Conservation (phyloP, 2,797 vertebrate genomes). For the Cossypha polioptera region DNA sequence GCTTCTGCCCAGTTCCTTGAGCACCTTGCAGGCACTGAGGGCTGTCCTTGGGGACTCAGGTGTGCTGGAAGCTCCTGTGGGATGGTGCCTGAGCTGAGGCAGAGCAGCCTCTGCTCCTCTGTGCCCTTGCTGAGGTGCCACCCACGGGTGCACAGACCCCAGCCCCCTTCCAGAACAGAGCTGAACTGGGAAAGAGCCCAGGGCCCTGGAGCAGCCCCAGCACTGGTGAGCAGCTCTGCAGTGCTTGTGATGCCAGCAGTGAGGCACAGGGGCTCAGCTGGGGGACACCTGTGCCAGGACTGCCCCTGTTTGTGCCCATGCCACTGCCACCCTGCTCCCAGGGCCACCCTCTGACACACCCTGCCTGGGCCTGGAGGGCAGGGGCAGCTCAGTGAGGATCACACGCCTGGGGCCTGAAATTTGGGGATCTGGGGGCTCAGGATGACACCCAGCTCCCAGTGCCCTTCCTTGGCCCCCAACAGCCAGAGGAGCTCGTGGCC, state of each 20-base stretch:
- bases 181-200: fast-evolving
- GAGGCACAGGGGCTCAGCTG: background rate
- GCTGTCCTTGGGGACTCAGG: too few species aligned
- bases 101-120: background rate
- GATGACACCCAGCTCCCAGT: fast-evolving
- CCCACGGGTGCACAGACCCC: fast-evolving
- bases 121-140: fast-evolving
- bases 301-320: too few species aligned
- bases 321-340: background rate
- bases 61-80: fast-evolving
- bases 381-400: background rate
- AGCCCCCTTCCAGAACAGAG: background rate
- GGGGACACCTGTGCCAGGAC: background rate
- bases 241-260: background rate
- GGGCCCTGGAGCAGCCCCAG: too few species aligned
- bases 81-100: background rate
- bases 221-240: fast-evolving
- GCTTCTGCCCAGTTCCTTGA: background rate
- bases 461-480: background rate
- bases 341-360: background rate
- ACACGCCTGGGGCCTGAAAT: background rate
- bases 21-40: background rate
- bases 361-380: background rate
- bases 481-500: background rate
- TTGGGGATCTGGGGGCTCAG: fast-evolving